phyloP scores from a whole-genome alignment of 2,113 vertebrate genomes.

The Dicrurus megarhynchus region DNA sequence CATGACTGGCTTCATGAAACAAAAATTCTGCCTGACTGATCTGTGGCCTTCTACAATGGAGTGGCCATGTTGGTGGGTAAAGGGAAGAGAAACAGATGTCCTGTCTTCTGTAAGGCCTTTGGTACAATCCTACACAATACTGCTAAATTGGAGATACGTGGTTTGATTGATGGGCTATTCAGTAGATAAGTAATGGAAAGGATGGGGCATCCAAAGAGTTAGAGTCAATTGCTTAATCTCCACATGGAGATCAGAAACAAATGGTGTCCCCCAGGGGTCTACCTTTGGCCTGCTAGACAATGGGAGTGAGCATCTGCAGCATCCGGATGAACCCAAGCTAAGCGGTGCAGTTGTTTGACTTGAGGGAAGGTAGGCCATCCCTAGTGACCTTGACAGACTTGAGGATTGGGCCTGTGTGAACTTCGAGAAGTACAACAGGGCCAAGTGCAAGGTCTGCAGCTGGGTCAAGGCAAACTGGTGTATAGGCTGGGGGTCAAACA shows the following conservation, averaged over 20 bases:
- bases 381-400: neutral
- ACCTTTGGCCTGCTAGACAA: neutral
- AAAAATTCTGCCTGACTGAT: neutral
- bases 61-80: neutral
- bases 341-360: neutral
- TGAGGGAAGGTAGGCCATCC: neutral
- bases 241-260: neutral
- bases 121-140: neutral
- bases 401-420: neutral
- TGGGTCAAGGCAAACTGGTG: neutral
- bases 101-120: neutral
- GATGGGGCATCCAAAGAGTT: neutral
- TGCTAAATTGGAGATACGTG: neutral
- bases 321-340: neutral
- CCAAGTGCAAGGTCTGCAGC: neutral
- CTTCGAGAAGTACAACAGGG: neutral
- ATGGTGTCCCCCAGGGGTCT: fast-evolving
- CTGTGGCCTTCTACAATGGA: neutral
- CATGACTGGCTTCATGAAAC: neutral
- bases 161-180: neutral
- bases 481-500: neutral
- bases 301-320: neutral
- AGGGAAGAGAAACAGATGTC: neutral
- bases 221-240: neutral
- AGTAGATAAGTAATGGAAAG: neutral